Conservation (phyloP, 2,797 vertebrate genomes). For the Corythornis leucogaster region DNA sequence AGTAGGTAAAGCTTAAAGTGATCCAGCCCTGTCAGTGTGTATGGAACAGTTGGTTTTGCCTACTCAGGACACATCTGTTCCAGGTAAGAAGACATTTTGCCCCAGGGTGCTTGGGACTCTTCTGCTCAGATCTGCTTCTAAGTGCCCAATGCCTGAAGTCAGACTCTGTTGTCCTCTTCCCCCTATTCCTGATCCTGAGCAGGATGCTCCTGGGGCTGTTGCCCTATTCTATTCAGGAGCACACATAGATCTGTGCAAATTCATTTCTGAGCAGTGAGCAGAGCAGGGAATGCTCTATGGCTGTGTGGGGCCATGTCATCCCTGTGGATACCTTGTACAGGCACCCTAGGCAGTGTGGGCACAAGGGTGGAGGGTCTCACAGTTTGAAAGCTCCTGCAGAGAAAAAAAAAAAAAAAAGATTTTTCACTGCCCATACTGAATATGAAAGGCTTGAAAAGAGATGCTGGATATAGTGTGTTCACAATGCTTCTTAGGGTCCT, state of each 20-base stretch:
- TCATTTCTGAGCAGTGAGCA: background rate
- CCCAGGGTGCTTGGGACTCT: background rate
- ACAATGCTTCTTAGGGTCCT: background rate
- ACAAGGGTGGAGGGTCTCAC: background rate
- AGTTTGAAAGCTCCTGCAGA: background rate
- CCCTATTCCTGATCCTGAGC: background rate
- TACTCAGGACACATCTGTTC: background rate
- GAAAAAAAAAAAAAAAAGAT: background rate
- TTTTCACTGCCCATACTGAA: background rate
- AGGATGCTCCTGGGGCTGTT: background rate
- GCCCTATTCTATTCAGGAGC: background rate
- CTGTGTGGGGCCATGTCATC: accelerated
- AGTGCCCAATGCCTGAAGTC: background rate
- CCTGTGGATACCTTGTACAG: background rate
- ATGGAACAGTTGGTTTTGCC: background rate
- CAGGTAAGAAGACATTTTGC: background rate
- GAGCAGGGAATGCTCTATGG: background rate
- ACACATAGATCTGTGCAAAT: background rate
- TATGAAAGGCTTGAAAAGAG: background rate
- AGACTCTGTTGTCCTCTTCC: background rate
- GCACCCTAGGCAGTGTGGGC: background rate
- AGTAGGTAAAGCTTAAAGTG: background rate
- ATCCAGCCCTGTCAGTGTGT: background rate
- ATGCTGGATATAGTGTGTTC: background rate
- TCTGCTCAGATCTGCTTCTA: background rate